These are phyloP conservation scores for Dunckerocampus dactyliophorus DNA, from an alignment of 2,113 vertebrate genomes.

Conservation along the genomic window DNA sequence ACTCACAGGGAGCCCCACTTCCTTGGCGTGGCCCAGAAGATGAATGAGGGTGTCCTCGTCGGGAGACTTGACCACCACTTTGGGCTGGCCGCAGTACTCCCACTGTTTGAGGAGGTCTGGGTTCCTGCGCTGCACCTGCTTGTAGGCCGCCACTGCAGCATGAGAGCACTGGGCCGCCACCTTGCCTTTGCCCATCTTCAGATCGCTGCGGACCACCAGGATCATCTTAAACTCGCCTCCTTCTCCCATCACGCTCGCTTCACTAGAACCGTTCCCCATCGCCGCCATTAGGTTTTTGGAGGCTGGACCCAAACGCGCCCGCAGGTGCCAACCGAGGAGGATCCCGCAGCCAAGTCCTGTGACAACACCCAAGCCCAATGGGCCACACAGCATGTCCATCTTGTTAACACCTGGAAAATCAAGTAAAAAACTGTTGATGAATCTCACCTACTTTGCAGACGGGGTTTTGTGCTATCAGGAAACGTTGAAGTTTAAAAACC, in stretches of 20 bases:
- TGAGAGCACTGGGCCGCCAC: conserved; percentile 93
- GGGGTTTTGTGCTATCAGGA: too few relatives aligned
- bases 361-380: conserved; percentile 67
- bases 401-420: conserved; percentile 27
- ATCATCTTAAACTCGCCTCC: conserved; percentile 92
- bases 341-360: conserved; percentile 82
- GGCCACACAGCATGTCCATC: conserved; percentile 76
- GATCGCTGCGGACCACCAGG: conserved; percentile 84
- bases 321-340: conserved; percentile 84
- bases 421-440: not conserved
- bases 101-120: conserved; percentile 86
- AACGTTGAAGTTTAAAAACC: too few relatives aligned
- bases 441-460: too few relatives aligned
- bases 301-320: conserved; percentile 45
- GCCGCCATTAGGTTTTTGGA: not conserved
- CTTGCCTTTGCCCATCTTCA: conserved; percentile 98
- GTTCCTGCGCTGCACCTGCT: conserved; percentile 81
- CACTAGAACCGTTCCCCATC: conserved; percentile 28
- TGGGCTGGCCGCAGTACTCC: conserved; percentile 94
- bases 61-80: conserved; percentile 89
- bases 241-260: conserved; percentile 81
- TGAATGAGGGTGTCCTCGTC: conserved; percentile 82
- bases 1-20: conserved; percentile 83
- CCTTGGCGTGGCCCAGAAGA: conserved; percentile 80
- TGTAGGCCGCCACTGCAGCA: conserved; percentile 90